A percentile compares a stretch with the other conserved stretches of the same genome.
phyloP scores from a whole-genome alignment of 2,797 vertebrate species.

The Gila robusta region DNA sequence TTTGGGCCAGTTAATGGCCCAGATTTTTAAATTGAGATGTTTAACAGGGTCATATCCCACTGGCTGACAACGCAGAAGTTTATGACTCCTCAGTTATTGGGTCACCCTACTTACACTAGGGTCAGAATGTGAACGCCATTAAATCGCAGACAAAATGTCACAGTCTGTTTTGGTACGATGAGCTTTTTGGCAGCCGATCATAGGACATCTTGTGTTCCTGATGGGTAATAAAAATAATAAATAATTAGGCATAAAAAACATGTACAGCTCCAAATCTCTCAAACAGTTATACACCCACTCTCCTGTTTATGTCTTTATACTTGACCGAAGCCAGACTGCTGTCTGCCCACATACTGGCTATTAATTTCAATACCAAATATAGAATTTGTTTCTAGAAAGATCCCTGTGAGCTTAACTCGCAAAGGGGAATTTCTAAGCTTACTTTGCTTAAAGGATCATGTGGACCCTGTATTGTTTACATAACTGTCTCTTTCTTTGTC shows the following conservation, averaged over 20 bases:
- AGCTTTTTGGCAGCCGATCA: constrained; percentile 73
- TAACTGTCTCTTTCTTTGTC: not conserved
- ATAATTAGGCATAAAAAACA: constrained; percentile 68
- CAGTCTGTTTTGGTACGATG: constrained; percentile 68
- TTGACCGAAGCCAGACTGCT: constrained; percentile 67
- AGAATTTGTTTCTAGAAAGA: constrained; percentile 56
- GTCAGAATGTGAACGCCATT: constrained; percentile 63
- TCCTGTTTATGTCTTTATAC: constrained; percentile 67
- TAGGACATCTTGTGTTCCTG: constrained; percentile 68
- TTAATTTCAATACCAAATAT: constrained; percentile 71
- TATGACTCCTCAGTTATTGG: constrained; percentile 64
- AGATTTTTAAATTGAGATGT: constrained; percentile 68
- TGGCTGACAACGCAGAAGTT: constrained; percentile 66
- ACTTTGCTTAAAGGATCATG: not conserved
- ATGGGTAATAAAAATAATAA: constrained; percentile 74
- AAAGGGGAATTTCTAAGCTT: constrained; percentile 19
- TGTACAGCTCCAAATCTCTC: constrained; percentile 64
- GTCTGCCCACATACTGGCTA: constrained; percentile 68
- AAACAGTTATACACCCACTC: constrained; percentile 72
- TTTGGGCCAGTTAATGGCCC: constrained; percentile 57
- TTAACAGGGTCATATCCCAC: constrained; percentile 62
- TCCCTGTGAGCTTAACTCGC: not conserved
- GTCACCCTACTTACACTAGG: constrained; percentile 58
- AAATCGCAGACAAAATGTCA: constrained; percentile 75
- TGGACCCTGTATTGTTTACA: constrained; percentile 16